phyloP scores from a whole-genome alignment of 1,140 invertebrate genomes.

The Wasmannia auropunctata region DNA sequence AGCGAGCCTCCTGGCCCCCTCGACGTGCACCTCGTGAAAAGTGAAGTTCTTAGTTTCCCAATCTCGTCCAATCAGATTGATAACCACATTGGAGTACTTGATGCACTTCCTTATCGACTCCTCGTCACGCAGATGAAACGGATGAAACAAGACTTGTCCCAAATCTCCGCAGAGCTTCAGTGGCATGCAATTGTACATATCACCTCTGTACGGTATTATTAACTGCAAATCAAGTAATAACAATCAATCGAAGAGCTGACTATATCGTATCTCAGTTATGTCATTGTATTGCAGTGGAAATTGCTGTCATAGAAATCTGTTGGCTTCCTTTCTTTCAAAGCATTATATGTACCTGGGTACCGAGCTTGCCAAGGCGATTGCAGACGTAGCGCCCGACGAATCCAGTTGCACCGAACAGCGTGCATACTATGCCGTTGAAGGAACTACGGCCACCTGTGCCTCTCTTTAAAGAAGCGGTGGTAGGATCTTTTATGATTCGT shows the following conservation, averaged over 20 bases:
- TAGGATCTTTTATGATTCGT: slow-evolving; percentile 84
- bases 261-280: background rate
- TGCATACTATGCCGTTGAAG: slow-evolving; percentile 98
- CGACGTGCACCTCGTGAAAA: slow-evolving; percentile 93
- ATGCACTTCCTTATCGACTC: slow-evolving; percentile 94
- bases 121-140: slow-evolving; percentile 94
- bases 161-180: slow-evolving; percentile 96
- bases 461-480: slow-evolving; percentile 89
- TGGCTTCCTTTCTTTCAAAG: background rate
- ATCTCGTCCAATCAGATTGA: slow-evolving; percentile 97
- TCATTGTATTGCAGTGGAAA: background rate
- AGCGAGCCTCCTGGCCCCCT: slow-evolving; percentile 91
- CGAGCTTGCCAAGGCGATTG: slow-evolving; percentile 95
- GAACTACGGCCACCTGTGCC: slow-evolving; percentile 97
- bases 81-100: slow-evolving; percentile 98
- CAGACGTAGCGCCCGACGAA: slow-evolving; percentile 94
- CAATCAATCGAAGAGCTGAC: background rate
- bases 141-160: slow-evolving; percentile 97
- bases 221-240: slow-evolving; percentile 87
- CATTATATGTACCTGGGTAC: slow-evolving; percentile 89
- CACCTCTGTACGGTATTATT: slow-evolving; percentile 96
- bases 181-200: slow-evolving; percentile 91
- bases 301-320: too few relatives aligned
- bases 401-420: slow-evolving; percentile 97
- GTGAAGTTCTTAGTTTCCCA: slow-evolving; percentile 96